A percentile compares a stretch with the other conserved stretches of the same genome.
Evolutionary conservation across 2,888 invertebrate species (phyloP).

Genomic region (Meganola albula): DNA sequence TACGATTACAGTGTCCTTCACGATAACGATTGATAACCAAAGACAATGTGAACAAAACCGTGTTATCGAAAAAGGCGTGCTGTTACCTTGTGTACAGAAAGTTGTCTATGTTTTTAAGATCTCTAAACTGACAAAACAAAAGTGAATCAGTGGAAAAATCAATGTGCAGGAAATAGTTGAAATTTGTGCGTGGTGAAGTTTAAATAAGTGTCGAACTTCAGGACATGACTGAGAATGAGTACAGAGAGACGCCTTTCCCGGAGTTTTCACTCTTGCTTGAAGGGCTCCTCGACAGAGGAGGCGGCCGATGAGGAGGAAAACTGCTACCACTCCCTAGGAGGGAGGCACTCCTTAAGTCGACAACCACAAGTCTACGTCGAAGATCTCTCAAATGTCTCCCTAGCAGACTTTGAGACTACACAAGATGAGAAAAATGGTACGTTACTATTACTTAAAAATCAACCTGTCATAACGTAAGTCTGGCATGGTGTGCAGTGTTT

Average conservation of each 20-base stretch:
- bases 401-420: slow-evolving; percentile 64
- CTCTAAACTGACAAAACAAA: slow-evolving; percentile 9
- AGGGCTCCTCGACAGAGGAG: slow-evolving; percentile 77
- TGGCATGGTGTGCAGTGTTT: too few relatives aligned
- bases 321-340: slow-evolving; percentile 70
- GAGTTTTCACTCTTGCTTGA: slow-evolving; percentile 83
- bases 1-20: slow-evolving; percentile 47
- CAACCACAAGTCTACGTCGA: slow-evolving; percentile 69
- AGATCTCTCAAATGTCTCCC: slow-evolving; percentile 61
- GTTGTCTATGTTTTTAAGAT: too few relatives aligned
- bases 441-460: slow-evolving; percentile 22
- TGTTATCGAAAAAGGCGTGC: slow-evolving; percentile 42
- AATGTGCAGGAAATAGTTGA: slow-evolving; percentile 23
- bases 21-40: slow-evolving; percentile 48
- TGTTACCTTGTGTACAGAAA: slow-evolving; percentile 32
- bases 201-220: slow-evolving; percentile 32
- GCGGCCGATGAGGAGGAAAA: slow-evolving; percentile 69
- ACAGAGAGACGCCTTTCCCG: slow-evolving; percentile 79
- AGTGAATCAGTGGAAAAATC: slow-evolving; percentile 15
- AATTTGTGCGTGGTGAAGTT: slow-evolving; percentile 31
- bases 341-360: slow-evolving; percentile 59
- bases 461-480: not conserved
- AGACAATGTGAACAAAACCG: slow-evolving; percentile 40
- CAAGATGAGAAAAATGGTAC: slow-evolving; percentile 66
- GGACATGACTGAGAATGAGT: slow-evolving; percentile 72